Evolutionary conservation across 2,888 invertebrate species (phyloP).

Genomic region (Apotomis capreana): DNA sequence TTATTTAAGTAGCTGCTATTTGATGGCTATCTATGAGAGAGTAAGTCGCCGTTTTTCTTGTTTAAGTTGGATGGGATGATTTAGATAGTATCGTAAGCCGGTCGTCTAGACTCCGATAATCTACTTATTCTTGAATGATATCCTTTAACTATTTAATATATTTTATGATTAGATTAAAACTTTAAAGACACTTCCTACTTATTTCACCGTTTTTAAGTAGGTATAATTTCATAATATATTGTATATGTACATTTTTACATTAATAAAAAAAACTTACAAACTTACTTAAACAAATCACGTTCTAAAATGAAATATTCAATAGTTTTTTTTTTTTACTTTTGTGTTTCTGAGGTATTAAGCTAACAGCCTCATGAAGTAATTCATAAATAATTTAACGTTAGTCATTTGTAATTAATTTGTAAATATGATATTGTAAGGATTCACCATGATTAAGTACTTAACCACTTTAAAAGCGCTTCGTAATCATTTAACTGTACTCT

Average conservation of each 20-base stretch:
- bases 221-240: too few relatives aligned
- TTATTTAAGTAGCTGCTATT: constrained; percentile 77
- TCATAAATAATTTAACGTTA: too few relatives aligned
- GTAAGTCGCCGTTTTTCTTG: constrained; percentile 16
- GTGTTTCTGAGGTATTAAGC: too few relatives aligned
- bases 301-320: too few relatives aligned
- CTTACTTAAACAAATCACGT: too few relatives aligned
- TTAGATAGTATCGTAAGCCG: constrained; percentile 16
- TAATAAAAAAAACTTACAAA: too few relatives aligned
- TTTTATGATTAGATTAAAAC: background rate
- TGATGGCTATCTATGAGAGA: constrained; percentile 62
- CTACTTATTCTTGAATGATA: constrained; percentile 43
- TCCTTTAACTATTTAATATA: background rate
- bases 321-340: too few relatives aligned
- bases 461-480: background rate
- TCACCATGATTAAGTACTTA: background rate
- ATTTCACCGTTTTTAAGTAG: too few relatives aligned
- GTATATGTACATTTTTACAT: too few relatives aligned
- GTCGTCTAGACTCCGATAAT: constrained; percentile 55
- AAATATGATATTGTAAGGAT: constrained; percentile 1
- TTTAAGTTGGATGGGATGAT: constrained; percentile 20
- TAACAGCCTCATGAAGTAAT: too few relatives aligned
- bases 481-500: background rate
- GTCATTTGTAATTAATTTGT: background rate
- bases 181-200: too few relatives aligned